Conservation (phyloP, 2,113 vertebrate genomes). For the Echinops telfairi region DNA sequence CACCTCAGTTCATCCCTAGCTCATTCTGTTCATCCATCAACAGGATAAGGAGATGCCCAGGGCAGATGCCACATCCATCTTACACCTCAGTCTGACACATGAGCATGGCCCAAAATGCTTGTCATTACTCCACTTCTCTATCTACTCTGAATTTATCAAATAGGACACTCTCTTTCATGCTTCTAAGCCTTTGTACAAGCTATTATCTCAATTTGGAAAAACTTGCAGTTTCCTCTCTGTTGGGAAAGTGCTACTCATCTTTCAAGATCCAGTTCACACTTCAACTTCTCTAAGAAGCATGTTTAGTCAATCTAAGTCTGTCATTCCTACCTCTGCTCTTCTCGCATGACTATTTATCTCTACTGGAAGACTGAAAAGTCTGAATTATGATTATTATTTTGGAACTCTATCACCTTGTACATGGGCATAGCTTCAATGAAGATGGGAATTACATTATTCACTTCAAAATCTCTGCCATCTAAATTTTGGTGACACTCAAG, state of each 20-base stretch:
- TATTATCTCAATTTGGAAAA: neutral
- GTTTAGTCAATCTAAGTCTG: neutral
- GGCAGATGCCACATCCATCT: neutral
- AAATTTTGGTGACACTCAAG: neutral
- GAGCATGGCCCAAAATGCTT: neutral
- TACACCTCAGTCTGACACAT: neutral
- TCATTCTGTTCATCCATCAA: neutral
- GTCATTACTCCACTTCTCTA: neutral
- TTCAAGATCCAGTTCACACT: slow-evolving; percentile 2
- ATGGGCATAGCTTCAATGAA: neutral
- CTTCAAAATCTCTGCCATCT: slow-evolving; percentile 14
- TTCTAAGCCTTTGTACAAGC: neutral
- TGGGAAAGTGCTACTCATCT: neutral
- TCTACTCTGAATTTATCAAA: neutral
- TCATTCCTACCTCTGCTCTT: neutral
- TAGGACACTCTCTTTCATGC: neutral
- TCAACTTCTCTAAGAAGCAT: slow-evolving; percentile 34
- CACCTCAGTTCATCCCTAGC: neutral
- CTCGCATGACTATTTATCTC: neutral
- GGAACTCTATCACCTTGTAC: neutral
- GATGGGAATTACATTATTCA: slow-evolving; percentile 8
- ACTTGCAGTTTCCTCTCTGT: too few species aligned
- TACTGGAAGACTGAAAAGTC: slow-evolving; percentile 17
- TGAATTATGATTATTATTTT: neutral
- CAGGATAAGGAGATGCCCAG: neutral